These are phyloP conservation scores for Athene noctua DNA, from an alignment of 2,113 vertebrate genomes.

Conservation along the genomic window DNA sequence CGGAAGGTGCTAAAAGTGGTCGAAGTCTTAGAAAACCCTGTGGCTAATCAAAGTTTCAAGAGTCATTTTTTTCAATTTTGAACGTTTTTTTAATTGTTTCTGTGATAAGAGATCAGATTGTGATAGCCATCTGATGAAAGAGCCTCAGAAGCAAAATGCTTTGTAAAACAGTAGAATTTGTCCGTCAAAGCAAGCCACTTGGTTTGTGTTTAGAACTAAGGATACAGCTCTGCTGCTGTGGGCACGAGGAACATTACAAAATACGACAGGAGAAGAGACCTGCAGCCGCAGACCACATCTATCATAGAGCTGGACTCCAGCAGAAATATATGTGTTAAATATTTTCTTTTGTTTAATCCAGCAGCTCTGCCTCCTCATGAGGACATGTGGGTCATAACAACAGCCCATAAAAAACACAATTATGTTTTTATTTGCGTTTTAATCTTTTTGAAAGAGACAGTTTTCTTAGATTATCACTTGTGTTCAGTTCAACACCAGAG, in stretches of 20 bases:
- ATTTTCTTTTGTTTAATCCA: background rate
- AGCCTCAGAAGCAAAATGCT: background rate
- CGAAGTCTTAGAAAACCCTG: background rate
- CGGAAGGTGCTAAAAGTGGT: background rate
- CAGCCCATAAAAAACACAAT: background rate
- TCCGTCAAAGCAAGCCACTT: background rate
- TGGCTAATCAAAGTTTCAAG: background rate
- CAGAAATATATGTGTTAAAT: background rate
- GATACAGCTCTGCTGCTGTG: background rate
- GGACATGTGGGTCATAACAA: background rate
- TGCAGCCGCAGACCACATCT: background rate
- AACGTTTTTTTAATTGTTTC: background rate
- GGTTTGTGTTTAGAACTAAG: background rate
- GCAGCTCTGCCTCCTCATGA: background rate
- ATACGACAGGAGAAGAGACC: background rate
- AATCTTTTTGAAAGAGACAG: background rate
- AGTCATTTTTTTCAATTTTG: background rate
- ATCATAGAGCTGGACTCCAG: background rate
- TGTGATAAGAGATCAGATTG: background rate
- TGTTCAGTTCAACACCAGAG: background rate
- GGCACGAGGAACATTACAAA: background rate
- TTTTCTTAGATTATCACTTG: background rate
- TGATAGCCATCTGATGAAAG: background rate
- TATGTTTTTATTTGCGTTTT: background rate
- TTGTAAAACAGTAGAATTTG: background rate